phyloP scores from a whole-genome alignment of 2,888 invertebrate species.

The Lydus trimaculatus region DNA sequence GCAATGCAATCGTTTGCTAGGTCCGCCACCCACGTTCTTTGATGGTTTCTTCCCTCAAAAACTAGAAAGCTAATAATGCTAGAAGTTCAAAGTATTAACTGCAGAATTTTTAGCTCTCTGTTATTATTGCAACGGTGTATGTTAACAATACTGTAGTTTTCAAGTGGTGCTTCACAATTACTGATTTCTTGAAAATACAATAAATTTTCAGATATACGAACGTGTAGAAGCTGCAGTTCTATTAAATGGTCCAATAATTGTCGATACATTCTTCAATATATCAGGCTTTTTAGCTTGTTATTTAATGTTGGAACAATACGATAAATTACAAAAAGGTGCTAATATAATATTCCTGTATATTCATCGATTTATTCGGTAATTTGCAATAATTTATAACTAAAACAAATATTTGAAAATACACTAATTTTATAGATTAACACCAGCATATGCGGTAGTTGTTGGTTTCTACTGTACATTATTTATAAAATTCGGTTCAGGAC shows the following conservation, averaged over 20 bases:
- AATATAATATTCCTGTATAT: constrained; percentile 69
- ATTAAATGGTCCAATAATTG: constrained; percentile 71
- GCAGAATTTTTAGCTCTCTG: too few species aligned
- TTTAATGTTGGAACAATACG: constrained; percentile 69
- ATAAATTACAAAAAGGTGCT: constrained; percentile 66
- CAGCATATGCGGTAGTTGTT: constrained; percentile 74
- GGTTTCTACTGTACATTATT: constrained; percentile 77
- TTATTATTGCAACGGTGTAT: too few species aligned
- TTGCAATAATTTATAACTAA: neutral
- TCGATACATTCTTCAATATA: constrained; percentile 73
- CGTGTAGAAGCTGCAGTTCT: constrained; percentile 60
- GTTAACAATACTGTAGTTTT: too few species aligned
- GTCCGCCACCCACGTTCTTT: too few species aligned
- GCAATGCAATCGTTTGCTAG: too few species aligned
- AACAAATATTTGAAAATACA: neutral
- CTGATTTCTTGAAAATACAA: too few species aligned
- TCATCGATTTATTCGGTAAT: constrained; percentile 71
- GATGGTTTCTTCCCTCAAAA: too few species aligned
- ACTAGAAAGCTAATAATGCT: too few species aligned
- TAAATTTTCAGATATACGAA: constrained; percentile 44
- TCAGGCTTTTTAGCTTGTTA: constrained; percentile 74
- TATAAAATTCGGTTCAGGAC: constrained; percentile 73
- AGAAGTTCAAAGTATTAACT: too few species aligned
- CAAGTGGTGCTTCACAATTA: too few species aligned
- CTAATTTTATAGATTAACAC: constrained; percentile 66